Conservation (phyloP, 64 coral and sea anemone species). For the Stylophora pistillata region DNA sequence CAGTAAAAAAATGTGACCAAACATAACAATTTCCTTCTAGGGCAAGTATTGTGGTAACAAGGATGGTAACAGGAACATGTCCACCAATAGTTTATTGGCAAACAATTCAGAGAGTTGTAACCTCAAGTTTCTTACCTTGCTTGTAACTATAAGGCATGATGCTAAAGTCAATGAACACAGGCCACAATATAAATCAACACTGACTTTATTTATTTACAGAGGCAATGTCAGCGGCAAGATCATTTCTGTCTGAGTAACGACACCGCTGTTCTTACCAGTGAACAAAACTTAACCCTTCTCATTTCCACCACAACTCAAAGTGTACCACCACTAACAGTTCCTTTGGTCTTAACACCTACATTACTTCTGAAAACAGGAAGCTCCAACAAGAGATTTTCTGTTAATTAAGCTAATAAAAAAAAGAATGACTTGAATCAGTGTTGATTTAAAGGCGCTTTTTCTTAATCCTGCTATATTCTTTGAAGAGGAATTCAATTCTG, state of each 20-base stretch:
- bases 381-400: conserved; percentile 6
- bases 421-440: conserved; percentile 52
- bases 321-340: conserved; percentile 19
- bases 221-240: conserved; percentile 43
- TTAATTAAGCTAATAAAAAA: conserved; percentile 5
- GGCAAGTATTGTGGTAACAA: too few relatives aligned
- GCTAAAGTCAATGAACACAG: not conserved
- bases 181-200: conserved; percentile 28
- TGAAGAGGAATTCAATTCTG: conserved; percentile 72
- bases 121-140: too few relatives aligned
- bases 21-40: too few relatives aligned
- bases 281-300: not conserved
- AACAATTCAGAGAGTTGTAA: too few relatives aligned
- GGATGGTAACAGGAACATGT: too few relatives aligned
- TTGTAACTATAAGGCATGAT: too few relatives aligned
- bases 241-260: conserved; percentile 43
- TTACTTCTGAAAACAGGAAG: conserved; percentile 45
- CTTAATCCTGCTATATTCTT: conserved; percentile 37
- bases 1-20: too few relatives aligned
- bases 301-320: not conserved
- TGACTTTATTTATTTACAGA: conserved; percentile 58
- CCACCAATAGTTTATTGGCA: too few relatives aligned
- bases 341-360: conserved; percentile 35
- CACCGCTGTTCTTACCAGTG: conserved; percentile 39
- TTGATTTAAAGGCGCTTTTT: conserved; percentile 39